phyloP scores from a whole-genome alignment of 2,888 invertebrate species.

The Drosophila ezoana region DNA sequence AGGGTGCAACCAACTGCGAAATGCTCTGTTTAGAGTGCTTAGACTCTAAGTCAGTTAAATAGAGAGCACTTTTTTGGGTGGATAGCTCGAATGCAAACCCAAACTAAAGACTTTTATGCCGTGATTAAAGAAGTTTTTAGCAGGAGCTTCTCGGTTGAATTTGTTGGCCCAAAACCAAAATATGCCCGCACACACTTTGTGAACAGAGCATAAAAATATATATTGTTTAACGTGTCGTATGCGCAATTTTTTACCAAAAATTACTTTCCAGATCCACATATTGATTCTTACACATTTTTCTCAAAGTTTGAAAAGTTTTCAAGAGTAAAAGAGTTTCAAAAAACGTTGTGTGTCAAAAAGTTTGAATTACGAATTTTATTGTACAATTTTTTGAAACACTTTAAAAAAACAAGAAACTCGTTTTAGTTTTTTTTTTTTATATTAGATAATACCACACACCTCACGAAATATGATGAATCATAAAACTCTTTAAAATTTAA shows the following conservation, averaged over 20 bases:
- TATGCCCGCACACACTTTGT: background rate
- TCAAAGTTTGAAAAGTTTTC: background rate
- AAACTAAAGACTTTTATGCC: too few relatives aligned
- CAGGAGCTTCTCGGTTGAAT: too few relatives aligned
- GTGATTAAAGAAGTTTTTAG: too few relatives aligned
- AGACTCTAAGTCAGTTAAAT: too few relatives aligned
- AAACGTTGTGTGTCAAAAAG: background rate
- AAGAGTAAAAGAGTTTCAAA: background rate
- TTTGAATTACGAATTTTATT: background rate
- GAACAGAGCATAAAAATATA: background rate
- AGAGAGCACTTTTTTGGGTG: too few relatives aligned
- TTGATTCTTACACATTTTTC: background rate
- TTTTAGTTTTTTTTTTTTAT: constrained; percentile 1
- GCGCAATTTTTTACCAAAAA: background rate
- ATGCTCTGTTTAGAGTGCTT: too few relatives aligned
- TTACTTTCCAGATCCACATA: background rate
- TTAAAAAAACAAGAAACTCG: too few relatives aligned
- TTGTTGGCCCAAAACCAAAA: background rate
- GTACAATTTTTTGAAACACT: too few relatives aligned
- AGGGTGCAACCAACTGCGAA: too few relatives aligned
- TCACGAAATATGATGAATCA: constrained; percentile 9
- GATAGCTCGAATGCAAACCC: too few relatives aligned
- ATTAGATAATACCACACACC: background rate
- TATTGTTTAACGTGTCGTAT: constrained; percentile 11
- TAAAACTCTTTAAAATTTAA: constrained; percentile 5